Percentiles rank a stretch among this genome's conserved stretches.
Conservation (phyloP, 2,113 vertebrate genomes). For the Nothoprocta perdicaria region DNA sequence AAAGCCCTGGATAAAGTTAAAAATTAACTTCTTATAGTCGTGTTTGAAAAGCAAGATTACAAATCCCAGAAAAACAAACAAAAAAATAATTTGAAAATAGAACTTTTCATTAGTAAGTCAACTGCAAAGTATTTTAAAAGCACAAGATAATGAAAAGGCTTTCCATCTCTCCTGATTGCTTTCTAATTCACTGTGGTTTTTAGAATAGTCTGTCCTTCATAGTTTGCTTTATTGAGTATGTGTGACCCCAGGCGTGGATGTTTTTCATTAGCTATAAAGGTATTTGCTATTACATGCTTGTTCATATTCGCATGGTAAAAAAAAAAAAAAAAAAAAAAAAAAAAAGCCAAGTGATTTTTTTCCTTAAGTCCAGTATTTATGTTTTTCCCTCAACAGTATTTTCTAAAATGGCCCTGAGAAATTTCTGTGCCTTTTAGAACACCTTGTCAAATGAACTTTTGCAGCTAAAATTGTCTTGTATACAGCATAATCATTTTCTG, state of each 20-base stretch:
- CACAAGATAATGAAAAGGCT: background rate
- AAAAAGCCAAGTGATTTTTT: background rate
- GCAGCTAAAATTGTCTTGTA: background rate
- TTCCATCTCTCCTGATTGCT: background rate
- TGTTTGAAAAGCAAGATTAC: background rate
- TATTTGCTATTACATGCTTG: background rate
- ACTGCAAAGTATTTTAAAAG: background rate
- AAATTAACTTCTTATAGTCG: background rate
- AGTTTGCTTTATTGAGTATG: background rate
- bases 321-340: too few relatives aligned
- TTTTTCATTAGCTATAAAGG: background rate
- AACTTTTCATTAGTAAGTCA: background rate
- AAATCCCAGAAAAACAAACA: background rate
- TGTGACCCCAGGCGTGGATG: background rate
- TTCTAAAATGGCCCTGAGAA: background rate
- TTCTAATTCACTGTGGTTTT: background rate
- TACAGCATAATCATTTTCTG: background rate
- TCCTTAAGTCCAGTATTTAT: background rate
- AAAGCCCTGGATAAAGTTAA: constrained; percentile 67
- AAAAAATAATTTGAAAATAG: background rate
- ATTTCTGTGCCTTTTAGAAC: too few relatives aligned
- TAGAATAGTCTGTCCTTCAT: background rate
- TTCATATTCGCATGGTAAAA: background rate
- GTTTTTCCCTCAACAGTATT: background rate
- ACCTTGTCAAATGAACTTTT: too few relatives aligned